These are phyloP conservation scores for Bathybates hornii DNA, from an alignment of 2,113 vertebrate genomes.

Conservation along the genomic window DNA sequence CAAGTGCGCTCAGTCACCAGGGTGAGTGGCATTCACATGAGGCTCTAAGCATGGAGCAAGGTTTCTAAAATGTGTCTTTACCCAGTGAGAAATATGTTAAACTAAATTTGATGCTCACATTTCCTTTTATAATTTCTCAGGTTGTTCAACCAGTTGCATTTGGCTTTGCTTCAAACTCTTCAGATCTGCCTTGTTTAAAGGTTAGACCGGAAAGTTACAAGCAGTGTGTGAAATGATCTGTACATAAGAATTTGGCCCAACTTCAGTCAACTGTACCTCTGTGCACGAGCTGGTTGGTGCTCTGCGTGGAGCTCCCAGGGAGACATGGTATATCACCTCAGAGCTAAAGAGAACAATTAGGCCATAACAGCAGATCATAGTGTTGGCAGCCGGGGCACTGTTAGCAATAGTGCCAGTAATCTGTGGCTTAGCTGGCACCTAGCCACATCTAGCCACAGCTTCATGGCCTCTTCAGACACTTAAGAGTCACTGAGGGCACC, in stretches of 20 bases:
- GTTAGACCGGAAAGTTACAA: not conserved
- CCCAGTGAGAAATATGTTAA: not conserved
- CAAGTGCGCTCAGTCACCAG: not conserved
- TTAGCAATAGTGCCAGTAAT: constrained; percentile 57
- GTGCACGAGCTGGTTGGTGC: not conserved
- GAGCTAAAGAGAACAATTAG: constrained; percentile 67
- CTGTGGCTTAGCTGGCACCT: constrained; percentile 56
- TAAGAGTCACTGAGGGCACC: constrained; percentile 53
- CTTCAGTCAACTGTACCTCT: not conserved
- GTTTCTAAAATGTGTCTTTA: not conserved
- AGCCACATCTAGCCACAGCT: constrained; percentile 45
- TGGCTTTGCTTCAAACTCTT: not conserved
- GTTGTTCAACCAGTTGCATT: not conserved
- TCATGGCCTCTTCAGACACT: constrained; percentile 52
- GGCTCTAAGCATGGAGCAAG: not conserved
- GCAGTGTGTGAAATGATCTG: not conserved
- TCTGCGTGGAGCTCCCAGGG: not conserved
- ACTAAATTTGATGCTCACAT: not conserved
- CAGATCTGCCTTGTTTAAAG: not conserved
- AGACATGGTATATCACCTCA: constrained; percentile 45
- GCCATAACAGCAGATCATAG: constrained; percentile 59
- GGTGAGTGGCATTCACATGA: not conserved
- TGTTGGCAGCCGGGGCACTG: constrained; percentile 48
- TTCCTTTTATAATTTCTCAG: not conserved
- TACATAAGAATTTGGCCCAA: not conserved